Base-by-base conservation (phyloP, 2,797 vertebrate species). In the Synanceia verrucosa region DNA sequence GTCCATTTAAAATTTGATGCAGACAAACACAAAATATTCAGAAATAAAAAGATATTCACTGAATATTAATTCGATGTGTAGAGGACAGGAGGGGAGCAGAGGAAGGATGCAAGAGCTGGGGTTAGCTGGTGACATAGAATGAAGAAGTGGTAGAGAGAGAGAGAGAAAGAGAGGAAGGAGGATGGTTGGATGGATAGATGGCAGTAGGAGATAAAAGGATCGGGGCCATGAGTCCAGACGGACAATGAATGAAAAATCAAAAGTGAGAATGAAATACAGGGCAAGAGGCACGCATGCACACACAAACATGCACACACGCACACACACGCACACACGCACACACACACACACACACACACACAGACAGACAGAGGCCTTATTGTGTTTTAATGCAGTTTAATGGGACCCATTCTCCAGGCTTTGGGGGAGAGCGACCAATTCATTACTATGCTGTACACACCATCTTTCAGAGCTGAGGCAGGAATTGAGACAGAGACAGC, bases 311-410 rank as follows among this genome's bases (percentile, higher is more conserved):
- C 34, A 36, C 39, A 59, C 23, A 26, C 37, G 44, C 65, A 55
- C 39, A 28, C 57, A 66, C 58, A 33, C 24, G 33, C 41, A 21
- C 44, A 51, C 53, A 19, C 26, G 21, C 48, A 60, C 51, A 51
- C 53, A 69, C 63, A 50, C 66, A 46, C 68, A 62, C 46, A 33
- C 46, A 64, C 61, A 60, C 53, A 44, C 66, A 61, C 60, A 55
- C 52, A 52, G 55, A 76, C 34, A 78, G 65, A 89, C 85, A 84
- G 69, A 87, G 83, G 83, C 79, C 76, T 89, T 93, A 91, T 93
- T 92, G 89, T 92, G 84, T 89, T 91, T 93, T 92, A 93, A 93
- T 93, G 85, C 91, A 90, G 87, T 93, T 93, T 93, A 92, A 93
- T 92, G 86, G 88, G 78, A 63, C 79, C 85, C 77, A 88, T 91